Conservation (phyloP, 1,140 invertebrate species). For the Mya arenaria region DNA sequence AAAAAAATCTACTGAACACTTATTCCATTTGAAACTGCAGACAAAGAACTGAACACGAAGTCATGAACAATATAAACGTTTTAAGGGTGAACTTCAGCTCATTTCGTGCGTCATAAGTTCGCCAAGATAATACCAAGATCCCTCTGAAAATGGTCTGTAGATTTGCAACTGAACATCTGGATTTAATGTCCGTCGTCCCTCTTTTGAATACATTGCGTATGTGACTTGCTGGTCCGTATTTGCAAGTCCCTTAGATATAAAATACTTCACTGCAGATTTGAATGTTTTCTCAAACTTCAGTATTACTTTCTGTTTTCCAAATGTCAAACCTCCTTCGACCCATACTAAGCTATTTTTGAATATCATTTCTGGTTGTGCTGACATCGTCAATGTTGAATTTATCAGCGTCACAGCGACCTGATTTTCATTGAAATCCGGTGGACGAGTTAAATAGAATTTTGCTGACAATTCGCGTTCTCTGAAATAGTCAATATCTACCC, state of each 20-base stretch:
- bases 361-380: constrained; percentile 37
- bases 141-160: constrained; percentile 44
- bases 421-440: constrained; percentile 56
- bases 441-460: constrained; percentile 57
- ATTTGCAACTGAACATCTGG: constrained; percentile 67
- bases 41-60: too few species aligned
- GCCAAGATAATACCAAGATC: constrained; percentile 70
- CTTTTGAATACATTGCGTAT: constrained; percentile 64
- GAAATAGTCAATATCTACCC: constrained; percentile 72
- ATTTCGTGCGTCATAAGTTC: constrained; percentile 40
- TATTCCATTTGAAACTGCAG: too few species aligned
- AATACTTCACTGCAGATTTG: constrained; percentile 63
- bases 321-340: constrained; percentile 59
- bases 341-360: constrained; percentile 58
- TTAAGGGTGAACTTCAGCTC: not conserved
- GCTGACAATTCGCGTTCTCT: constrained; percentile 29
- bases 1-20: too few species aligned
- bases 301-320: constrained; percentile 53
- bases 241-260: constrained; percentile 63
- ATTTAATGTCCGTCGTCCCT: constrained; percentile 55
- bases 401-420: constrained; percentile 61
- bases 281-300: constrained; percentile 65
- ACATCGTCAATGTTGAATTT: not conserved
- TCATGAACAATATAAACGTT: too few species aligned
- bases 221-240: constrained; percentile 75